Evolutionary conservation across 92 coral and sea anemone genomes (phyloP), one percentile per base, ranked within the genome.

Genomic region (Actinostola sp.): DNA sequence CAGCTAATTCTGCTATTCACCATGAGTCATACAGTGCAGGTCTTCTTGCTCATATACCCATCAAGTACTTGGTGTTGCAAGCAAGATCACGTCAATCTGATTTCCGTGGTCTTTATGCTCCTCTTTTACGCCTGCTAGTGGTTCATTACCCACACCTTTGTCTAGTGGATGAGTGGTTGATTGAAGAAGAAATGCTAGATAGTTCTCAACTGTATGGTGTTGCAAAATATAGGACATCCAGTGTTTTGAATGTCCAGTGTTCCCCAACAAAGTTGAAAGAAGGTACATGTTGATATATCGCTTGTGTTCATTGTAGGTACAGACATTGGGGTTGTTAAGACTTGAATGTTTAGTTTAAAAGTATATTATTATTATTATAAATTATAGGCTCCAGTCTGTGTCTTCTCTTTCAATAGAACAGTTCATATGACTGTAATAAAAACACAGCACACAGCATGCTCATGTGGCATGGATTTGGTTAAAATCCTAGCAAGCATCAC

Each of bases 161-260:
- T 71, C 86, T 90, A 60, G 96, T 93, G 44, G 98, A 89, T 51
- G 98, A 93, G 60, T 93, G 98, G 98, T 82, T 93, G 31, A 74
- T 77, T 2, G 97, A 93, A 60, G 98, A 93, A 57, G 89, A 93
- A 21, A 72, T 63, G 39, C 61, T 54, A 34, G 77, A 70, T 32
- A 68, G 35, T 19, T 49, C 63, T 0, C 61, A 75, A 30, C n/a
- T 39, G 23, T 76, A 66, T 4, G 70, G 70, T 59, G 60, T 38
- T 25, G 75, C 61, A 27, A 38, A 45, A 74, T 61, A 60, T 28
- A 63, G 67, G 11, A 67, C 60, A 13, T 28, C 52, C 2, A 49
- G 70, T 70, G 83, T 76, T 33, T 33, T 63, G 62, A 50, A 74
- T 78, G 76, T 85, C 33, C 66, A 57, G 21, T 89, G 92, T 51